Conservation (phyloP, 2,888 invertebrate genomes). For the Cosmopolites sordidus region DNA sequence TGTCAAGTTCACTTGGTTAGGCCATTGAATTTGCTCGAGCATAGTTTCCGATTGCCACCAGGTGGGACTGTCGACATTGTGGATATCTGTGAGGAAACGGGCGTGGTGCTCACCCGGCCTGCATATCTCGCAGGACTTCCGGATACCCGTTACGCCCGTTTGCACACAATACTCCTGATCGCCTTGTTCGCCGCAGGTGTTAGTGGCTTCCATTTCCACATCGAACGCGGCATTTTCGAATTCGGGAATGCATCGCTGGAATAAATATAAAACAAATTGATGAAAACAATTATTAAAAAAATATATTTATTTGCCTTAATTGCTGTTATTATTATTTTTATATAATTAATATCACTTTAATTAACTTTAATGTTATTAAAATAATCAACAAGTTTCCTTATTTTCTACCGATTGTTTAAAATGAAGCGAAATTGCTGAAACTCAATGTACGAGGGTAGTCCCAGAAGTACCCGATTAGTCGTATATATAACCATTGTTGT, state of each 20-base stretch:
- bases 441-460: too few species aligned
- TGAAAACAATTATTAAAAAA: too few species aligned
- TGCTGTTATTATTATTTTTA: too few species aligned
- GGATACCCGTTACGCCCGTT: constrained; percentile 67
- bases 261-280: too few species aligned
- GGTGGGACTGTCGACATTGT: constrained; percentile 83
- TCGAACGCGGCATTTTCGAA: constrained; percentile 96
- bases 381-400: too few species aligned
- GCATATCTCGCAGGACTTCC: constrained; percentile 79
- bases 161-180: constrained; percentile 85
- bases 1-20: constrained; percentile 81
- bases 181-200: constrained; percentile 87
- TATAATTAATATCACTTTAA: too few species aligned
- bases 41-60: constrained; percentile 99
- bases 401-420: too few species aligned
- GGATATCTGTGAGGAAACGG: constrained; percentile 84
- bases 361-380: too few species aligned
- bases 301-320: too few species aligned
- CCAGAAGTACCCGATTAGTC: too few species aligned
- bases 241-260: constrained; percentile 89
- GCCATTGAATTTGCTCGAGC: constrained; percentile 87
- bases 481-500: too few species aligned
- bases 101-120: constrained; percentile 65
- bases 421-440: too few species aligned
- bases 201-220: constrained; percentile 84